Percentiles rank a stretch among this genome's conserved stretches.
Conservation (phyloP, 2,888 invertebrate species). For the Acrobasis repandana region DNA sequence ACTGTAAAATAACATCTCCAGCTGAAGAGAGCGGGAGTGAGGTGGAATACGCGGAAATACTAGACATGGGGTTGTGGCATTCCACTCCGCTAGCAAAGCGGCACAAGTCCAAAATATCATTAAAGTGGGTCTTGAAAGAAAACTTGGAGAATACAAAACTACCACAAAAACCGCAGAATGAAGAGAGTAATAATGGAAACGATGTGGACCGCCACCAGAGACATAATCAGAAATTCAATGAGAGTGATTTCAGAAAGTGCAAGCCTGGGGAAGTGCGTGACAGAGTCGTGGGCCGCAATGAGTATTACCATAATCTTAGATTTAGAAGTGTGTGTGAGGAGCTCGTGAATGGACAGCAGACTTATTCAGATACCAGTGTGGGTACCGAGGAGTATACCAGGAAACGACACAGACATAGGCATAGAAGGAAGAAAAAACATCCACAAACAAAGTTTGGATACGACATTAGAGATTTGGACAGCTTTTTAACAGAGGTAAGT, state of each 20-base stretch:
- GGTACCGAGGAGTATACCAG: constrained; percentile 70
- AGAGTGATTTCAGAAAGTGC: constrained; percentile 58
- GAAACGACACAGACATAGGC: constrained; percentile 75
- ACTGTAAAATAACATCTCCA: constrained; percentile 56
- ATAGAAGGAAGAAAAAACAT: constrained; percentile 66
- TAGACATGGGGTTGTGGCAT: constrained; percentile 78
- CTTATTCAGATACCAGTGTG: constrained; percentile 63
- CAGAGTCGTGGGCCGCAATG: constrained; percentile 70
- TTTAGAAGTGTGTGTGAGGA: constrained; percentile 73
- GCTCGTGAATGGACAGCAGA: constrained; percentile 58
- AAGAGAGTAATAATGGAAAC: constrained; percentile 42
- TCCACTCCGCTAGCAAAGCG: constrained; percentile 71
- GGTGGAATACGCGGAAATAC: constrained; percentile 70
- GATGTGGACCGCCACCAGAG: constrained; percentile 49
- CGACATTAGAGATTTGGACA: constrained; percentile 90
- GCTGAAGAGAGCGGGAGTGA: constrained; percentile 52
- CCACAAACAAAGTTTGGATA: constrained; percentile 85
- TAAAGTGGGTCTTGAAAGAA: constrained; percentile 89
- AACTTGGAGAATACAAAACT: constrained; percentile 75
- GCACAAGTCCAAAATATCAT: constrained; percentile 86
- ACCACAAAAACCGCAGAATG: constrained; percentile 46
- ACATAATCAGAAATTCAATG: constrained; percentile 47
- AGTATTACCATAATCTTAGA: constrained; percentile 74
- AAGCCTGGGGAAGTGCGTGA: constrained; percentile 51
- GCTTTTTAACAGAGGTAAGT: constrained; percentile 88